Evolutionary conservation across 2,797 vertebrate species (phyloP).

Genomic region (Acestrorhynchus altus): DNA sequence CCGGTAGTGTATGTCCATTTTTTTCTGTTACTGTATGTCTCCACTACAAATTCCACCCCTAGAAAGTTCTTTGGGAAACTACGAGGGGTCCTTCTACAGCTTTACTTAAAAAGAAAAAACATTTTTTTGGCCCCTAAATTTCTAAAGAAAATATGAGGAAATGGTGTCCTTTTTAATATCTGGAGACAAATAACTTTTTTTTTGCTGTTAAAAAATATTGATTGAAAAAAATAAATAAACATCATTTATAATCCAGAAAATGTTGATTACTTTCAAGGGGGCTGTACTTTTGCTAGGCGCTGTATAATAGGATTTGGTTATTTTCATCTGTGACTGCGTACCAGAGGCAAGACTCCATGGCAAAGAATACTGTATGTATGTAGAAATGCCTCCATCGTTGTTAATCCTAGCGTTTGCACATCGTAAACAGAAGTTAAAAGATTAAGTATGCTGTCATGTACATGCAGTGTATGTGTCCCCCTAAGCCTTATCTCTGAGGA

Average conservation of each 20-base stretch:
- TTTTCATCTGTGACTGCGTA: neutral
- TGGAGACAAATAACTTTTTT: too few species aligned
- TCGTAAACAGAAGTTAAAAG: conserved; percentile 4
- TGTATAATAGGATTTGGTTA: conserved; percentile 2
- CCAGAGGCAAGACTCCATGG: neutral
- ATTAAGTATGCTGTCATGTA: neutral
- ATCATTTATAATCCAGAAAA: neutral
- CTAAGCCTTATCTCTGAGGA: neutral
- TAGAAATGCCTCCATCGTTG: neutral
- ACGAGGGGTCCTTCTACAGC: too few species aligned
- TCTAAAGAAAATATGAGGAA: too few species aligned
- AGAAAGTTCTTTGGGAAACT: too few species aligned
- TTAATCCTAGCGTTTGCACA: conserved; percentile 1
- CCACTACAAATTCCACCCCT: too few species aligned
- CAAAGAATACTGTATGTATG: neutral
- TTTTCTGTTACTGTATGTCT: too few species aligned
- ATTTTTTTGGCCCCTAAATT: too few species aligned
- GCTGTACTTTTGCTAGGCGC: neutral
- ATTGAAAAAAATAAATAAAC: neutral
- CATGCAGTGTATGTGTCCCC: neutral
- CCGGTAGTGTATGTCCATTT: too few species aligned
- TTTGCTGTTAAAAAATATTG: too few species aligned
- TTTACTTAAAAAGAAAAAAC: too few species aligned
- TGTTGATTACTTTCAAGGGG: neutral
- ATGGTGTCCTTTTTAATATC: too few species aligned